Evolutionary conservation across 2,113 vertebrate genomes (phyloP), one percentile per base, ranked within the genome.

Genomic region (Puffinus mauretanicus): DNA sequence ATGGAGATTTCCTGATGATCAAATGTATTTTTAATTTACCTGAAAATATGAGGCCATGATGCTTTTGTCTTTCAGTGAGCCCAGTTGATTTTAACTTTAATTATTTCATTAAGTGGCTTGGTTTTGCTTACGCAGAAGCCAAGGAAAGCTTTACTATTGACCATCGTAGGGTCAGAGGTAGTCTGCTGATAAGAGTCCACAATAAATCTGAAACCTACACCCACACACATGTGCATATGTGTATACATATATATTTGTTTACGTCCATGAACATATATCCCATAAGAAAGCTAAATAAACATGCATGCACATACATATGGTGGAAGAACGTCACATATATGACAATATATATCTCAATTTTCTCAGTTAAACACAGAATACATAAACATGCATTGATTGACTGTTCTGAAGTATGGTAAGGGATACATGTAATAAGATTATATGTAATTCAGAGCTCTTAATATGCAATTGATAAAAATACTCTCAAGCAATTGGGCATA

Each of bases 301-400:
- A 21, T n/a, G 24, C 5, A 32, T 19, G 18, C 16, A 25, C 4
- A 32, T 20, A 19, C 9, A 42, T 17, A 29, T 0, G 7, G 13
- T 29, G 22, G 67, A 69, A 69, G 52, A 57, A 32, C 16, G 15
- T 7, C 18, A 61, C 13, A 17, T 58, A 25, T 15, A 15, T 42
- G 51, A 61, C 40, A 60, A 42, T 13, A 77, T 18, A 17, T 6
- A 29, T 20, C 2, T 46, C 10, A 3, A 10, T 77, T 93, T 95
- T 88, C 24, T 77, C 55, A 61, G 11, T 64, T 76, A 79, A 88
- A 90, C 3, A 21, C 4, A 54, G 16, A 61, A 73, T 16, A 30
- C 26, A 32, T 51, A 62, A 66, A 20, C 29, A 77, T 40, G 13
- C 10, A 52, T 22, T 69, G 38, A 44, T 5, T 47, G 19, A 79